Base-by-base conservation (phyloP, 2,888 invertebrate genomes). In the Magallana nippona region DNA sequence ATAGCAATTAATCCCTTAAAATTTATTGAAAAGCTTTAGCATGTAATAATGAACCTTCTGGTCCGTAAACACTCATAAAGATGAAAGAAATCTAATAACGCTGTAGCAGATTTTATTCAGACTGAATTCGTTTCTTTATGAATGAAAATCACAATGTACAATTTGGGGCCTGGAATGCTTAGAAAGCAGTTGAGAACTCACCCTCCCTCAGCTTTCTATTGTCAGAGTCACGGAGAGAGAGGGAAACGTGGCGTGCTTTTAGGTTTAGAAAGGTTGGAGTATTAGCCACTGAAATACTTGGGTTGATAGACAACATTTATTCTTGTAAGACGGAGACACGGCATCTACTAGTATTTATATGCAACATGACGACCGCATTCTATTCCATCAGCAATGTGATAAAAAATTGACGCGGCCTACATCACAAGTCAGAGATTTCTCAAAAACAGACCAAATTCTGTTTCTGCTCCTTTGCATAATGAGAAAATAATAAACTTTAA, bases 221-320 rank as follows among this genome's bases (percentile, higher is more conserved):
- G 71, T 71, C 22, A 71, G 22, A 27, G 71, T 71, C 71, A 71
- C 71, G 71, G 22, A 60, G n/a, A 60, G 17, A 71, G 32, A 15
- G 71, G 15, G 32, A 32, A 27, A 71, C 71, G 22, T 13, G 71
- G 71, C 71, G 32, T 71, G 22, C 17, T 32, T 71, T 71, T 32
- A 27, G 15, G 44, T 1, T 32, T 71, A 32, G 32, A 27, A 32
- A 22, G 2, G 71, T 71, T 27, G 71, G 71, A 22, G 71, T 71
- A 71, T 22, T 71, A 71, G 27, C 71, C 71, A 27, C 22, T 71
- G 32, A 32, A 71, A 71, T 71, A 71, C 71, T 71, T 71, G 22
- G 27, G 71, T 71, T 71, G 71, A 71, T 22, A 71, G 71, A 22
- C 19, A 27, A 71, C 32, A 22, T 27, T 71, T 19, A 71, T 71